Evolutionary conservation across 1,140 invertebrate genomes (phyloP).

Genomic region (Platyscapa corneri): DNA sequence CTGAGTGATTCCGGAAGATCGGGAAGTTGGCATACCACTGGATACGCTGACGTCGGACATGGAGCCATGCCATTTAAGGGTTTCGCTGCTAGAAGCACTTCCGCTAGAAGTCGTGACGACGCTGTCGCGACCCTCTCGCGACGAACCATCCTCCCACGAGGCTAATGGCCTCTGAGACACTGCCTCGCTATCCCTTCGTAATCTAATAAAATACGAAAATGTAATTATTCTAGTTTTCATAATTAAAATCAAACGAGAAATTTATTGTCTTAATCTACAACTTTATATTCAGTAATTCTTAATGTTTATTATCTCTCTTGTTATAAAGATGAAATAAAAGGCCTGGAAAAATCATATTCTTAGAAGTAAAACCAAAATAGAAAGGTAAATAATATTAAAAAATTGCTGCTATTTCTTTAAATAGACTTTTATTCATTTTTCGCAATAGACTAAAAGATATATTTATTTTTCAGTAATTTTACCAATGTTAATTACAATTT

Average conservation of each 20-base stretch:
- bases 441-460: no score
- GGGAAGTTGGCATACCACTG: conserved; percentile 68
- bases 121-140: conserved; percentile 78
- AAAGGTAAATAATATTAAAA: no score
- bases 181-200: conserved; percentile 78
- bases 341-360: no score
- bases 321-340: no score
- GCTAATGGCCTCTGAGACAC: conserved; percentile 73
- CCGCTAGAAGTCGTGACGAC: conserved; percentile 81
- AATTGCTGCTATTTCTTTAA: neutral
- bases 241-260: no score
- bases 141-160: conserved; percentile 72
- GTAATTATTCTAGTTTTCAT: neutral
- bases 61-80: conserved; percentile 88
- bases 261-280: no score
- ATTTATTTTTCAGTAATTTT: no score
- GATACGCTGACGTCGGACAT: conserved; percentile 84
- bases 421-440: neutral
- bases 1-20: conserved; percentile 48
- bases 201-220: conserved; percentile 59
- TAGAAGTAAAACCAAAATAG: no score
- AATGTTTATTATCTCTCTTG: no score
- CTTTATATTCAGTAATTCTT: no score
- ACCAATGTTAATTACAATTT: no score
- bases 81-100: conserved; percentile 85